Conservation (phyloP, 1,140 invertebrate genomes). For the Melanaphis sacchari region DNA sequence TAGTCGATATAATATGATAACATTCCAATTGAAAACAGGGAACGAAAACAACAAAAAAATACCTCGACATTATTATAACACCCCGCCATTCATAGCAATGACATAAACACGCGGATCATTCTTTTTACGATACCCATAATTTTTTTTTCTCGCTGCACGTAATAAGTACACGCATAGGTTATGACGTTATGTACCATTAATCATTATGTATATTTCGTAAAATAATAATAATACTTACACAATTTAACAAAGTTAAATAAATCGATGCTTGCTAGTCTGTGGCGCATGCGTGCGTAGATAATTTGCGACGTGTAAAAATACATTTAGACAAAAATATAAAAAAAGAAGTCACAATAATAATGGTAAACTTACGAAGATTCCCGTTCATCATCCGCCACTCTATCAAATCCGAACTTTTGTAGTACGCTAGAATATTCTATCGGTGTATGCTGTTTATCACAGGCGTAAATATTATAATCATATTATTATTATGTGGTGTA, state of each 20-base stretch:
- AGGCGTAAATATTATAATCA: too few species aligned
- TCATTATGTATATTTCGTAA: neutral
- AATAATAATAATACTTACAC: neutral
- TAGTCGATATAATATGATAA: neutral
- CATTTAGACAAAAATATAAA: neutral
- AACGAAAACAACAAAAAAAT: neutral
- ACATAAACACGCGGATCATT: neutral
- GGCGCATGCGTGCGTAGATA: neutral
- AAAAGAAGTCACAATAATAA: neutral
- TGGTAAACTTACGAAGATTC: neutral
- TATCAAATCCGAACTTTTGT: too few species aligned
- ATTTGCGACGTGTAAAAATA: neutral
- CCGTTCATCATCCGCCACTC: too few species aligned
- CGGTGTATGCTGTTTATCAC: too few species aligned
- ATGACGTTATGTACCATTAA: too few species aligned
- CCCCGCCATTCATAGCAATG: neutral
- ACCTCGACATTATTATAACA: neutral
- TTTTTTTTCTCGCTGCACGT: neutral
- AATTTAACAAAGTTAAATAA: neutral
- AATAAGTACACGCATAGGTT: neutral
- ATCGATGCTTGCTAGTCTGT: neutral
- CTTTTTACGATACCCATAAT: constrained; percentile 3
- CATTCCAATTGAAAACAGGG: neutral
- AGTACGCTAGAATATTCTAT: too few species aligned
- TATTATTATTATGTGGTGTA: too few species aligned